A percentile compares a stretch with the other conserved stretches of the same genome.
These are phyloP conservation scores for Rhopilema esculentum DNA, from an alignment of 30 jellyfish, hydroid and myxozoan species.

Conservation along the genomic window DNA sequence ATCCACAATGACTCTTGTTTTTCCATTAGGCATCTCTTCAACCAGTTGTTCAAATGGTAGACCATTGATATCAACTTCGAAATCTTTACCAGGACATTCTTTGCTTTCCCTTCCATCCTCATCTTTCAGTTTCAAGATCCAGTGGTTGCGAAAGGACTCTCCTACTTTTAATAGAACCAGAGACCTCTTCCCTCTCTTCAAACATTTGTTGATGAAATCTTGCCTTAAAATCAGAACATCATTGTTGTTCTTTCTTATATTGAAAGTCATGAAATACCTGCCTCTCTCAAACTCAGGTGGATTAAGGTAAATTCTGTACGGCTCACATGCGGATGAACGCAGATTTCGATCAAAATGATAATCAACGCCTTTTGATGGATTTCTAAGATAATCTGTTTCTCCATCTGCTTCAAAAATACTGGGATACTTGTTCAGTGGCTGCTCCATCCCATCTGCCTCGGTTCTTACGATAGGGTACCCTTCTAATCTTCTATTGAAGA, in stretches of 20 bases:
- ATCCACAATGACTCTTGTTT: slow-evolving; percentile 23
- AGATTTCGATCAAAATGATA: slow-evolving; percentile 38
- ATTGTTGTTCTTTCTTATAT: slow-evolving; percentile 4
- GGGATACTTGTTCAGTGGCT: slow-evolving; percentile 5
- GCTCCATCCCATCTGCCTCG: neutral
- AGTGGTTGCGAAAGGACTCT: neutral
- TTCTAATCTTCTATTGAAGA: slow-evolving; percentile 45
- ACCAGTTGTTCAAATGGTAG: slow-evolving; percentile 16
- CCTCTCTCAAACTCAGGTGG: slow-evolving; percentile 52
- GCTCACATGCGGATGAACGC: neutral
- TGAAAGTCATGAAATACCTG: slow-evolving; percentile 7
- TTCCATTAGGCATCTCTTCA: slow-evolving; percentile 9
- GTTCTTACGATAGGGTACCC: slow-evolving; percentile 33
- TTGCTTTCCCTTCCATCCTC: slow-evolving; percentile 8
- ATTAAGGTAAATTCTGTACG: slow-evolving; percentile 10
- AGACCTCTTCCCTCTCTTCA: slow-evolving; percentile 27
- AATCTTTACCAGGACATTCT: slow-evolving; percentile 42
- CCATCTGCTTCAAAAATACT: slow-evolving; percentile 15
- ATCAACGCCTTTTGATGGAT: neutral
- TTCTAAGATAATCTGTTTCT: neutral
- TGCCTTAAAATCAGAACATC: slow-evolving; percentile 33
- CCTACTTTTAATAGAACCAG: slow-evolving; percentile 1
- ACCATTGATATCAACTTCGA: slow-evolving; percentile 9
- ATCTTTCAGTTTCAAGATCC: slow-evolving; percentile 5
- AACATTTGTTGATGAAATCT: slow-evolving; percentile 31